phyloP scores from a whole-genome alignment of 2,888 invertebrate genomes.

The Lasius platythorax region DNA sequence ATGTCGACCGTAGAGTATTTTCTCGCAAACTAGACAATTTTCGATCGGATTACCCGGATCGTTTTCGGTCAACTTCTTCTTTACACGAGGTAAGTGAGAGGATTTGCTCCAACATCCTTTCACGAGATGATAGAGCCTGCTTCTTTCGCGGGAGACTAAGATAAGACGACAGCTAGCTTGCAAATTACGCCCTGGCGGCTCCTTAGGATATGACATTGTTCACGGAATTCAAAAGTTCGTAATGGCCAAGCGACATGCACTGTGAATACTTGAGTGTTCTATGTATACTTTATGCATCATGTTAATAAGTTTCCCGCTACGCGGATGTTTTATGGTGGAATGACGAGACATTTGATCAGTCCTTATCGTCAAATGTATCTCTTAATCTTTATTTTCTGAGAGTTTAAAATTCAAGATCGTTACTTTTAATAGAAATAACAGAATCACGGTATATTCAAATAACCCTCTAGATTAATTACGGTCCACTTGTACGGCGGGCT shows the following conservation, averaged over 20 bases:
- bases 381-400: conserved; percentile 1
- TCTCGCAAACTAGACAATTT: conserved; percentile 34
- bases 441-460: not conserved
- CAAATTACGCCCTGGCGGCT: not conserved
- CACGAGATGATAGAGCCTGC: not conserved
- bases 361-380: not conserved
- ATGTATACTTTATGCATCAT: conserved; percentile 28
- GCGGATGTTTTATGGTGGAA: not conserved
- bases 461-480: conserved; percentile 7
- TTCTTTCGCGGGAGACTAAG: conserved; percentile 4
- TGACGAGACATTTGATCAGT: not conserved
- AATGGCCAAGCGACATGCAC: conserved; percentile 8
- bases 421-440: not conserved
- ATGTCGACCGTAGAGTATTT: conserved; percentile 22
- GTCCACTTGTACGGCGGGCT: not conserved
- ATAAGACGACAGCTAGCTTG: not conserved
- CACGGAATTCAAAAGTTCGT: conserved; percentile 25
- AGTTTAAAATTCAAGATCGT: not conserved
- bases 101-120: conserved; percentile 34
- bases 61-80: conserved; percentile 23
- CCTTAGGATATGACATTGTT: not conserved
- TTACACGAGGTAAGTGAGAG: not conserved
- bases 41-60: conserved; percentile 25
- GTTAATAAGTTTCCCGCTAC: conserved; percentile 18
- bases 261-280: conserved; percentile 17